phyloP scores from a whole-genome alignment of 2,888 invertebrate genomes.

The Xylocampa areola region DNA sequence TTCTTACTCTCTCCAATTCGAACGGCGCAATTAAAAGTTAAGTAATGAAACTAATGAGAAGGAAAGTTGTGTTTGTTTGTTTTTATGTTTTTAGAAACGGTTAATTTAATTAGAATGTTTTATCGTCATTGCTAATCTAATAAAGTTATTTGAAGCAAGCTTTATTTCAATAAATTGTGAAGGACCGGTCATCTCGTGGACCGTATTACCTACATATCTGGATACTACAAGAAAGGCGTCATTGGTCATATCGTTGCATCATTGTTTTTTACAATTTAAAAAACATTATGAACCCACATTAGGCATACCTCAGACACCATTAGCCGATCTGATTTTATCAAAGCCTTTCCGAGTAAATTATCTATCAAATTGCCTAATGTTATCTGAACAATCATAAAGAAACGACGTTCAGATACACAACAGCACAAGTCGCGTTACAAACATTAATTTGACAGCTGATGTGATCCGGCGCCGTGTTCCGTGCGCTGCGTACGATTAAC shows the following conservation, averaged over 20 bases:
- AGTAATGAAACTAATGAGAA: constrained; percentile 32
- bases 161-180: not conserved
- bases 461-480: constrained; percentile 21
- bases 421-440: constrained; percentile 17
- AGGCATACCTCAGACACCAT: constrained; percentile 9
- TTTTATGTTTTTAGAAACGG: not conserved
- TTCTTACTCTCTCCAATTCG: constrained; percentile 37
- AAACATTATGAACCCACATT: not conserved
- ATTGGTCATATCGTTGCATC: too few relatives aligned
- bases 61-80: constrained; percentile 23
- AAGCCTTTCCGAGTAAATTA: not conserved
- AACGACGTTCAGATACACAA: too few relatives aligned
- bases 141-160: not conserved
- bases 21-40: constrained; percentile 17
- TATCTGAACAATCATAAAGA: constrained; percentile 19
- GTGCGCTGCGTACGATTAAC: constrained; percentile 26
- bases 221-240: too few relatives aligned
- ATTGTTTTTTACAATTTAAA: too few relatives aligned
- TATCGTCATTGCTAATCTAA: not conserved
- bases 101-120: constrained; percentile 1
- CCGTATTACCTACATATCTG: too few relatives aligned
- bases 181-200: too few relatives aligned
- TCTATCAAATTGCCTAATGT: constrained; percentile 24
- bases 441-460: constrained; percentile 33
- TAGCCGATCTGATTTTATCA: constrained; percentile 31